phyloP scores from a whole-genome alignment of 1,140 invertebrate species.

The Phymastichus coffea region DNA sequence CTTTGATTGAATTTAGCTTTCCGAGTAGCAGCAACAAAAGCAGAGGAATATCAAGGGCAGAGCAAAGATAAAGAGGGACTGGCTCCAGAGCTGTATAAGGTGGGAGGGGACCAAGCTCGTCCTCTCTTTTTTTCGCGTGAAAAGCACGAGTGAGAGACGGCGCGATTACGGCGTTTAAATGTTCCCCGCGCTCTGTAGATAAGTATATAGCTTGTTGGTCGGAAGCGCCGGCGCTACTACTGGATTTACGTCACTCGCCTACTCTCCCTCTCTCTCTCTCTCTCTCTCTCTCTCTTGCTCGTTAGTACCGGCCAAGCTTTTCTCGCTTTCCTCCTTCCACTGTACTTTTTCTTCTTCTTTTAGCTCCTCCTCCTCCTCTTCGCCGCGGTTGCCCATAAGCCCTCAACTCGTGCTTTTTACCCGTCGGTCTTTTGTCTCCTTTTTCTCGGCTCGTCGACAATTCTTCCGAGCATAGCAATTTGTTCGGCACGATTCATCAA shows the following conservation, averaged over 20 bases:
- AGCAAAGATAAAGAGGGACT: conserved; percentile 35
- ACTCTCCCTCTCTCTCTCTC: conserved; percentile 1
- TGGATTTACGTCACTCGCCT: not conserved
- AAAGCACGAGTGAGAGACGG: not conserved
- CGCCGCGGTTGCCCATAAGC: conserved; percentile 34
- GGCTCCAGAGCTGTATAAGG: not conserved
- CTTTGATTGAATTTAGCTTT: not conserved
- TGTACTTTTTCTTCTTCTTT: no score
- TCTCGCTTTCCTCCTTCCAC: conserved; percentile 40
- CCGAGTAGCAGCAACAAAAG: no score
- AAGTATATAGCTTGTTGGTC: no score
- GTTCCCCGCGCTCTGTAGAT: not conserved
- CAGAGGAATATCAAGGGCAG: conserved; percentile 26
- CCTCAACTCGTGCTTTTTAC: not conserved
- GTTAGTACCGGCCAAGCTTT: conserved; percentile 31
- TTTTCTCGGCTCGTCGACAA: not conserved
- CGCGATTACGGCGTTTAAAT: conserved; percentile 3
- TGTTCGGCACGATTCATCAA: conserved; percentile 1
- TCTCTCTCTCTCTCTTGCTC: conserved; percentile 19
- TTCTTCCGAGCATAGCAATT: conserved; percentile 6
- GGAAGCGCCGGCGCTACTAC: no score
- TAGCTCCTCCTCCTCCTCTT: no score
- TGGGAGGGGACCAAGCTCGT: conserved; percentile 12
- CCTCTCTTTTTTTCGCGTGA: not conserved
- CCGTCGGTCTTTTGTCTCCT: not conserved